Conservation (phyloP, 2,113 vertebrate genomes). For the Telmatochromis bifrenatus region DNA sequence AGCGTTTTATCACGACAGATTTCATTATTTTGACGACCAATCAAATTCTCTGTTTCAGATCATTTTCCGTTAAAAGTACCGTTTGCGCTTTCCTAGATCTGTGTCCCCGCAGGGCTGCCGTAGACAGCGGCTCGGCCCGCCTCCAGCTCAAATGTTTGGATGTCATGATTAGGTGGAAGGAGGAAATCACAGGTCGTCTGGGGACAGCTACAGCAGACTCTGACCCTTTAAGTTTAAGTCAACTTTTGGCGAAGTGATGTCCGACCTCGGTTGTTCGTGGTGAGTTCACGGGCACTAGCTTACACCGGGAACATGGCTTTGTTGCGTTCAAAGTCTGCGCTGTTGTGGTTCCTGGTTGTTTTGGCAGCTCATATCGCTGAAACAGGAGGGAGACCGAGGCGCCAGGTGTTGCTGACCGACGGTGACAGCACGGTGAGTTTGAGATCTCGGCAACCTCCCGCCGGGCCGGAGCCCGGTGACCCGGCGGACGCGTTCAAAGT, state of each 20-base stretch:
- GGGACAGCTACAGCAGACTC: accelerated
- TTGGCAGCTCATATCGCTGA: not conserved
- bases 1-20: not conserved
- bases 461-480: slow-evolving; percentile 62
- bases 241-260: not conserved
- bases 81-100: not conserved
- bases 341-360: not conserved
- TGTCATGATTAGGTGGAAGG: not conserved
- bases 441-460: not conserved
- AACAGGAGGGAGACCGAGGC: not conserved
- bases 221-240: accelerated
- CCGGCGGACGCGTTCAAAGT: slow-evolving; percentile 53
- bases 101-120: not conserved
- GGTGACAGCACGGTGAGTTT: not conserved
- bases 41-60: not conserved
- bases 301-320: not conserved
- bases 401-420: not conserved
- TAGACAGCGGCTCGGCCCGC: slow-evolving; percentile 5
- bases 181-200: not conserved
- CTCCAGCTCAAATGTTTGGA: not conserved
- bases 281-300: not conserved
- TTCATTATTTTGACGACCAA: not conserved
- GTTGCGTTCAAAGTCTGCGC: not conserved
- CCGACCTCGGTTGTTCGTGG: not conserved
- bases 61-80: not conserved